Evolutionary conservation across 2,888 invertebrate genomes (phyloP), one percentile per base, ranked within the genome.

Genomic region (Marronus borbonicus): DNA sequence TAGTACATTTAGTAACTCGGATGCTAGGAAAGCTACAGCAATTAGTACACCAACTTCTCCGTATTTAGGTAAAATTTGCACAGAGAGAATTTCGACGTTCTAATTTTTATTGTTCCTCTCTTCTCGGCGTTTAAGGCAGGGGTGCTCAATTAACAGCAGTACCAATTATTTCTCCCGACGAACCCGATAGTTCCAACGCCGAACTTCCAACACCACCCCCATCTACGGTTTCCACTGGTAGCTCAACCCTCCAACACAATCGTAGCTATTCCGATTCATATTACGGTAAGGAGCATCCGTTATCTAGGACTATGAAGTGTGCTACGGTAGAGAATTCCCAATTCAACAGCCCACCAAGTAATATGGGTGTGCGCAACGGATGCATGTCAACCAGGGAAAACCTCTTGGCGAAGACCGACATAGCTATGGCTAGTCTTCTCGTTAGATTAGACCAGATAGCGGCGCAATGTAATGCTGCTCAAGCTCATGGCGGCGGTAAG

Each of bases 401-500:
- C 76, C 87, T 94, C 74, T 86, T 94, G 80, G 90, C 91, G 80
- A 94, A 93, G 87, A 93, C 94, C 0, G 94, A 94, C 84, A 91
- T 91, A 65, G 94, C 94, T 1, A 93, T 94, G 87, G 91, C 92
- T 0, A 93, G 93, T 3, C 86, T 94, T 64, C 87, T 94, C 81
- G 92, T 92, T 81, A 89, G 93, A 81, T 86, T 94, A 81, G 94
- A 94, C 83, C 93, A 93, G 83, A 92, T 93, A 20, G 93, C 94
- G 3, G 93, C 92, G 80, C 92, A 92, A 81, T 94, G 94, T 84
- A 91, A 92, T 7, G 92, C 92, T 14, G 94, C 94, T 31, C 94
- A 95, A 85, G 91, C 93, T 0, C 94, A 94, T 66, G 95, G 95
- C 0, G 94, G 95, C 0, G 94, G 94, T 0, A 91, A 92, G 77